These are phyloP conservation scores for Agrotis exclamationis DNA, from an alignment of 2,888 invertebrate genomes.

Conservation along the genomic window DNA sequence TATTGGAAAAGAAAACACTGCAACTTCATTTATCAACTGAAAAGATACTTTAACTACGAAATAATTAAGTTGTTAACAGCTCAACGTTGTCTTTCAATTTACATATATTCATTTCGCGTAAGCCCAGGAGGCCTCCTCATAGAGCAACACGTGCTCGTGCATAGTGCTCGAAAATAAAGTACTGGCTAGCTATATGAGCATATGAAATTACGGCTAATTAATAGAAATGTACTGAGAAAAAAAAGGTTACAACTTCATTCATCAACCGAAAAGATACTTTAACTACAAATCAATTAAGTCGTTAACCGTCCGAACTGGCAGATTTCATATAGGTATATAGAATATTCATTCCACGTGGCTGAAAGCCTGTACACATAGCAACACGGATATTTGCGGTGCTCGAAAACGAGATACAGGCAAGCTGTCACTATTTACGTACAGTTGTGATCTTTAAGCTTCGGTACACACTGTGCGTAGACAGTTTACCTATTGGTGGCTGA, in stretches of 20 bases:
- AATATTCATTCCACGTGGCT: conserved; percentile 21
- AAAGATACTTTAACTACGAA: neutral
- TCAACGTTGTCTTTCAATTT: conserved; percentile 6
- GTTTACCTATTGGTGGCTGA: conserved; percentile 1
- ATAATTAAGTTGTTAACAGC: neutral
- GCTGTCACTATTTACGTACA: conserved; percentile 42
- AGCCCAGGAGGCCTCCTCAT: conserved; percentile 6
- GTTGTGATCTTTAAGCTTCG: conserved; percentile 32
- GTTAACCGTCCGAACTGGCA: neutral
- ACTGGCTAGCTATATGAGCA: conserved; percentile 10
- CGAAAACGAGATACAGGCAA: conserved; percentile 34
- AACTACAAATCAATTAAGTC: neutral
- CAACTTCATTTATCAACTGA: neutral
- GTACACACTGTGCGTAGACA: conserved; percentile 17
- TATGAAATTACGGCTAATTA: neutral
- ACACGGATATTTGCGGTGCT: conserved; percentile 37
- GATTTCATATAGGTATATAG: conserved; percentile 20
- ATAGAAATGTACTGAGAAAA: neutral
- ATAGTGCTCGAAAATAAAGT: conserved; percentile 29
- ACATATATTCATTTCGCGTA: conserved; percentile 23
- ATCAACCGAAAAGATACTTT: neutral
- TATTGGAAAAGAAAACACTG: neutral
- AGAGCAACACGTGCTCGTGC: conserved; percentile 31
- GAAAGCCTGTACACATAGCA: conserved; percentile 11
- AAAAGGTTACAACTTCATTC: neutral